A percentile compares a stretch with the other conserved stretches of the same genome.
phyloP scores from a whole-genome alignment of 2,797 vertebrate species.

The Acanthurus tractus region DNA sequence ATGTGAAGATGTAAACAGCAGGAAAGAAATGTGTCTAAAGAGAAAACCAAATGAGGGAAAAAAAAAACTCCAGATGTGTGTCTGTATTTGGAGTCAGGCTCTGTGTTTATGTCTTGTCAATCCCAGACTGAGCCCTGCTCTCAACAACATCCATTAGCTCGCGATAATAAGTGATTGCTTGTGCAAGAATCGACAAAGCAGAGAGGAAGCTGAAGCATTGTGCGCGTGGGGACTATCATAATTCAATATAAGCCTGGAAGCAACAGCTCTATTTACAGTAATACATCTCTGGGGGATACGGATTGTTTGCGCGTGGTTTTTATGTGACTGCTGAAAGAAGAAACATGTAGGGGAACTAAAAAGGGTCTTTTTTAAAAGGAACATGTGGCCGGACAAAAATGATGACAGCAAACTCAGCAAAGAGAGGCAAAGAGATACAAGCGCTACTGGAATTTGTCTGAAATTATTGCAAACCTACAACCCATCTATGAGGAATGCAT shows the following conservation, averaged over 20 bases:
- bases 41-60: slow-evolving; percentile 8
- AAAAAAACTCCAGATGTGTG: slow-evolving; percentile 35
- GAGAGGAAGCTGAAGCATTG: slow-evolving; percentile 14
- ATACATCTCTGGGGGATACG: slow-evolving; percentile 10
- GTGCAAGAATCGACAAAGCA: slow-evolving; percentile 33
- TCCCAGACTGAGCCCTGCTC: slow-evolving; percentile 19
- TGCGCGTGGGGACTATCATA: not conserved
- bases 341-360: not conserved
- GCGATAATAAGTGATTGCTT: slow-evolving; percentile 28
- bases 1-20: slow-evolving; percentile 46
- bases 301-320: slow-evolving; percentile 7
- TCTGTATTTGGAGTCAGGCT: slow-evolving; percentile 4
- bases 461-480: not conserved
- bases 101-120: slow-evolving; percentile 26
- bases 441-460: not conserved
- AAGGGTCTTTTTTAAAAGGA: not conserved
- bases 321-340: not conserved
- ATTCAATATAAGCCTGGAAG: slow-evolving; percentile 28
- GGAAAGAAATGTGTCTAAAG: slow-evolving; percentile 20
- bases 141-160: slow-evolving; percentile 38
- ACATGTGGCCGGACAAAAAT: not conserved
- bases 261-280: slow-evolving; percentile 19
- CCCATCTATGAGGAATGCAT: not conserved
- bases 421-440: not conserved
- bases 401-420: not conserved